Conservation (phyloP, 2,797 vertebrate genomes). For the Gymnoscopelus braueri region DNA sequence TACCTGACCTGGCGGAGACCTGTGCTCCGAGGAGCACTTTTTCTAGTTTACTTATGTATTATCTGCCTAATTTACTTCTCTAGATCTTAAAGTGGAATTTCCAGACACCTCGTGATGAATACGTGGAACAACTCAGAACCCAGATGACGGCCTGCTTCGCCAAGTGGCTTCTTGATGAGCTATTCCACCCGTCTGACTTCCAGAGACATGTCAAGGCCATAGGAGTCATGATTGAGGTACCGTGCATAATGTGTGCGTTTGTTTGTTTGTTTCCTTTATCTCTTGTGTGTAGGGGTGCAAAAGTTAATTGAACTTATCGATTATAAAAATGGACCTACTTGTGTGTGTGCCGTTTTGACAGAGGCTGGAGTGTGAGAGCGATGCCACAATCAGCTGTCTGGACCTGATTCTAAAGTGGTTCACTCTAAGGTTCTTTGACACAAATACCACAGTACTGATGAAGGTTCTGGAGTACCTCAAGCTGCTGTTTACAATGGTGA, state of each 20-base stretch:
- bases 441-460: constrained; percentile 97
- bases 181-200: constrained; percentile 94
- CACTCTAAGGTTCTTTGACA: constrained; percentile 96
- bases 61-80: neutral
- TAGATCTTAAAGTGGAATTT: constrained; percentile 99
- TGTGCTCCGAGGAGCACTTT: no score
- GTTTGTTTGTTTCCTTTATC: neutral
- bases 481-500: constrained; percentile 90
- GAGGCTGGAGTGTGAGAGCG: constrained; percentile 93
- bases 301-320: no score
- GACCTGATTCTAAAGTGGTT: constrained; percentile 98
- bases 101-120: constrained; percentile 94
- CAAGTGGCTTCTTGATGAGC: constrained; percentile 95
- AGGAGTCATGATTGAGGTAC: constrained; percentile 93
- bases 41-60: no score
- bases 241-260: neutral
- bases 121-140: constrained; percentile 94
- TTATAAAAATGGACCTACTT: no score
- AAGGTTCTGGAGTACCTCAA: constrained; percentile 96
- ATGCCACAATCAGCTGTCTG: constrained; percentile 91
- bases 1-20: no score
- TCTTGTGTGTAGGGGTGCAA: no score
- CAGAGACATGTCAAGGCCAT: constrained; percentile 96
- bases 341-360: constrained; percentile 56
- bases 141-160: constrained; percentile 94